Conservation (phyloP, 2,888 invertebrate species). For the Scaptomyza polygonia region DNA sequence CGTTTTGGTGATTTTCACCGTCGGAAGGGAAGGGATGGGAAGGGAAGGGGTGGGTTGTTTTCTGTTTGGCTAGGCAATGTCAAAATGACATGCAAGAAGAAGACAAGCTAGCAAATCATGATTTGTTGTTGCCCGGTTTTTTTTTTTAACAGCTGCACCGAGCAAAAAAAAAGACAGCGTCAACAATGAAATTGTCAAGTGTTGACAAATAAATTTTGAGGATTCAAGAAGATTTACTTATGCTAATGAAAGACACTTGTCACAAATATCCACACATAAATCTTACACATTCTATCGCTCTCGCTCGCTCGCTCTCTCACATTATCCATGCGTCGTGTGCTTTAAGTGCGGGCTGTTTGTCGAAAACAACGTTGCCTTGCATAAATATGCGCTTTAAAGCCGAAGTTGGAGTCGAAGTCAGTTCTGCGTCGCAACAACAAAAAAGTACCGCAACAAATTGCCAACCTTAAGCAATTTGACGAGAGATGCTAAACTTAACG, state of each 20-base stretch:
- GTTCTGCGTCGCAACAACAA: too few species aligned
- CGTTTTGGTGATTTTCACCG: conserved; percentile 9
- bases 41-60: too few species aligned
- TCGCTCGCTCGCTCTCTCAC: conserved; percentile 3
- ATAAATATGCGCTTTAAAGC: conserved; percentile 58
- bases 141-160: conserved; percentile 60
- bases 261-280: conserved; percentile 68
- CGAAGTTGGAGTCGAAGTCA: conserved; percentile 30
- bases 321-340: conserved; percentile 60
- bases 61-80: conserved; percentile 30
- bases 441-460: conserved; percentile 75
- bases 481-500: conserved; percentile 56
- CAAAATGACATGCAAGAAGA: conserved; percentile 64
- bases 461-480: conserved; percentile 68
- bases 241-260: conserved; percentile 80
- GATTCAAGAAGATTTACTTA: conserved; percentile 78
- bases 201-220: conserved; percentile 83
- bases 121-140: conserved; percentile 64
- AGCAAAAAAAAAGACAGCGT: too few species aligned
- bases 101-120: conserved; percentile 59
- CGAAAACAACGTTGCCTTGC: conserved; percentile 61
- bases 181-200: conserved; percentile 82
- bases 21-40: background rate
- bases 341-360: conserved; percentile 57
- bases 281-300: conserved; percentile 13